Percentiles rank a stretch among this genome's conserved stretches.
phyloP scores from a whole-genome alignment of 1,140 invertebrate genomes.

The Pentalonia nigronervosa region DNA sequence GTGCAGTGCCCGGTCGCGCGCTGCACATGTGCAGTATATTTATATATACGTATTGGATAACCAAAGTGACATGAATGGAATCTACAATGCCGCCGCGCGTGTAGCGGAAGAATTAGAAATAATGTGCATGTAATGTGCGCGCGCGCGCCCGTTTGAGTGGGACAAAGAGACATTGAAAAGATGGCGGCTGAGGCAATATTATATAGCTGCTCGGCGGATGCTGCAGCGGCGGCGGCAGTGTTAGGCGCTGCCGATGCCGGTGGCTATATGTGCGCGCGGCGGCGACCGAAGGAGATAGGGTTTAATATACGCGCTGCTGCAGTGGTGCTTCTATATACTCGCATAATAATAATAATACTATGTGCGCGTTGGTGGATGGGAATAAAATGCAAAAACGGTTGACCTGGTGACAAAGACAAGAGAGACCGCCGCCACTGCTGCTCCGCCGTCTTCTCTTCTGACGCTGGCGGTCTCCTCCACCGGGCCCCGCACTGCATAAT shows the following conservation, averaged over 20 bases:
- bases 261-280: neutral
- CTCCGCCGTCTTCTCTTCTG: neutral
- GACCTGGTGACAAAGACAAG: conserved; percentile 54
- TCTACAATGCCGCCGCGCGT: conserved; percentile 43
- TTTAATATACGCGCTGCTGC: neutral
- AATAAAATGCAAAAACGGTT: conserved; percentile 57
- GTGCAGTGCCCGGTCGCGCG: neutral
- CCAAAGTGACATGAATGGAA: conserved; percentile 56
- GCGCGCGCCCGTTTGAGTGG: conserved; percentile 31
- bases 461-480: neutral
- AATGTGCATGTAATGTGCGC: conserved; percentile 51
- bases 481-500: neutral
- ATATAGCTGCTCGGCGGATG: neutral
- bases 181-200: conserved; percentile 19
- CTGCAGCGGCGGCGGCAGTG: conserved; percentile 16
- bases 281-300: conserved; percentile 26
- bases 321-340: neutral
- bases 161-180: conserved; percentile 55
- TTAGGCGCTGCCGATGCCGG: conserved; percentile 24
- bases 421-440: conserved; percentile 34
- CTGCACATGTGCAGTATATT: neutral
- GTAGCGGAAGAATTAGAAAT: conserved; percentile 51
- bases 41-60: neutral
- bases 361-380: conserved; percentile 40
- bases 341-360: neutral